Base-by-base conservation (phyloP, 2,888 invertebrate genomes). In the Monochamus alternatus region DNA sequence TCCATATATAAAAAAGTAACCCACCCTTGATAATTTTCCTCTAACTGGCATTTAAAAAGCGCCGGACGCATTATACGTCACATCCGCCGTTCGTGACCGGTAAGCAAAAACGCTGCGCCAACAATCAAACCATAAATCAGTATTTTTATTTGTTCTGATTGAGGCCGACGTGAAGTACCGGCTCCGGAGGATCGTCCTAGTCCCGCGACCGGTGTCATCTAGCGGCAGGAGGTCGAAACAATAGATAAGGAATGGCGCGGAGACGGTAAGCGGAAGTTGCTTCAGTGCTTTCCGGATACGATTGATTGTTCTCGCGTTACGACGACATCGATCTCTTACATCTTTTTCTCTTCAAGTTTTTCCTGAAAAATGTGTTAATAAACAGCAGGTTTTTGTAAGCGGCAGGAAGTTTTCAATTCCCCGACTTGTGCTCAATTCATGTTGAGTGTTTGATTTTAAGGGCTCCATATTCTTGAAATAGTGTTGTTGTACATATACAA, bases 101-200 rank as follows among this genome's bases (percentile, higher is more conserved):
- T 67, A 75, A 73, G 75, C 67, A 73, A 69, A 77, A 68, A 79
- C 81, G 80, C 81, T 80, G 81, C 81, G 83, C 82, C 83, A 83
- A 81, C 83, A 82, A 83, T 84, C 84, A 81, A 80, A 81, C 77
- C 81, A 81, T 85, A 84, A 85, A 85, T 85, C 84, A 85, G 82
- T 83, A 80, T 82, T 82, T 84, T 81, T 82, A 82, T 84, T 84
- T 83, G 81, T 81, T 82, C 80, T 74, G 68, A 68, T 47, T 70
- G 71, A 75, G 55, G 70, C 65, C 64, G 38, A 5, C 60, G 51
- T 22, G 55, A 63, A 47, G 59, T 55, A 63, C 22, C 44, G 22
- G 60, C 22, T 47, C 12, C 32, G 51, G 3, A 51, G 55, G 32
- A 12, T 30, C 22, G 14, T 70, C 51, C 51, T 31, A 43, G 51